Percentiles rank a stretch among this genome's conserved stretches.
Conservation (phyloP, 2,797 vertebrate species). For the Pteronotus mesoamericanus region DNA sequence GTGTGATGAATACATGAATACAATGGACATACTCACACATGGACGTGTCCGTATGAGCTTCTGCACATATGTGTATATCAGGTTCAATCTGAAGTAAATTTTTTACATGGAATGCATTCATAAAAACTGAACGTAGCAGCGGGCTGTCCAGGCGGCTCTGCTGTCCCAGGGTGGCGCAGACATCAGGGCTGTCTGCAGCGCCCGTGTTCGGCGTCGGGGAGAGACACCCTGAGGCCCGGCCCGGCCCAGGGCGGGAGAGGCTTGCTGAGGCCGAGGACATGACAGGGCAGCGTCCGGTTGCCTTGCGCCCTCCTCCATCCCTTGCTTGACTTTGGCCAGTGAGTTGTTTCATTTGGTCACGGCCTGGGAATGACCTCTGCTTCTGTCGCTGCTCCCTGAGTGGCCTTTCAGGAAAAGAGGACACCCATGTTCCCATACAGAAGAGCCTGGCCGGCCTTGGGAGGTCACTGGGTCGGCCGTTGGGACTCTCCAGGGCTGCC, state of each 20-base stretch:
- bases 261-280: background rate
- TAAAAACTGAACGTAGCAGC: background rate
- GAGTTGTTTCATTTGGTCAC: background rate
- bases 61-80: no score
- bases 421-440: background rate
- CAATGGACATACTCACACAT: background rate
- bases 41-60: background rate
- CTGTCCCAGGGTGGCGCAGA: background rate
- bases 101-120: background rate
- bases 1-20: rapidly evolving
- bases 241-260: background rate
- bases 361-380: background rate
- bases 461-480: background rate
- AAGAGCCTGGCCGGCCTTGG: background rate
- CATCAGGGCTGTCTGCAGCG: background rate
- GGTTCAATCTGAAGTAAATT: background rate
- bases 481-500: background rate
- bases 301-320: no score
- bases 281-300: background rate
- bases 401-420: background rate
- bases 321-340: background rate
- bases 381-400: background rate
- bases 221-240: background rate
- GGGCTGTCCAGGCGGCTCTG: background rate
- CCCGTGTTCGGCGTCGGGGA: background rate